Evolutionary conservation across 92 coral and sea anemone genomes (phyloP).

Genomic region (Phenganax subtilis): DNA sequence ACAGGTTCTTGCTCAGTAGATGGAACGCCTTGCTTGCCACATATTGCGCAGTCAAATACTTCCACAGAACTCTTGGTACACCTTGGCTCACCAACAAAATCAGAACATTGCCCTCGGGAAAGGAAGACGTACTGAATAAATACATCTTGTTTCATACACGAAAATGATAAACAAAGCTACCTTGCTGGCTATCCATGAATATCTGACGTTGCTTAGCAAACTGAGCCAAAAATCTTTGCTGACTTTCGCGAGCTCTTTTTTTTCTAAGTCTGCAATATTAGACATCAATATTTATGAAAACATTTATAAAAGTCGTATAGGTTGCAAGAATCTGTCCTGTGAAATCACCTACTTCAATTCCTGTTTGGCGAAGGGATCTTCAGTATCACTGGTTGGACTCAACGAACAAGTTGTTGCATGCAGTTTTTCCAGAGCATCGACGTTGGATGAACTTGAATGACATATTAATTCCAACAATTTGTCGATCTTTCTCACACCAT

Average conservation of each 20-base stretch:
- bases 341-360: conserved; percentile 54
- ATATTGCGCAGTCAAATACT: conserved; percentile 85
- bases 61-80: conserved; percentile 30
- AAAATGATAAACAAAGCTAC: not conserved
- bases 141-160: not conserved
- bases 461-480: conserved; percentile 57
- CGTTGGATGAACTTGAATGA: conserved; percentile 58
- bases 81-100: conserved; percentile 1
- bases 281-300: not conserved
- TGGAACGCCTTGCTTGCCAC: conserved; percentile 72
- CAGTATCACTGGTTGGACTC: conserved; percentile 57
- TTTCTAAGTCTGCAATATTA: conserved; percentile 50
- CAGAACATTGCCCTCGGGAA: conserved; percentile 1
- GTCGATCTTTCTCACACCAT: conserved; percentile 9
- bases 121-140: not conserved
- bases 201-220: conserved; percentile 76
- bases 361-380: conserved; percentile 65
- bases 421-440: conserved; percentile 58
- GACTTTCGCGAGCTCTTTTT: conserved; percentile 81
- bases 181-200: conserved; percentile 62
- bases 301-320: not conserved
- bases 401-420: conserved; percentile 44
- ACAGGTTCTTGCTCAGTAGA: conserved; percentile 84
- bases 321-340: not conserved
- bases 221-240: conserved; percentile 80